These are phyloP conservation scores for Drosophila greeni DNA, from an alignment of 2,888 invertebrate genomes.

Conservation along the genomic window DNA sequence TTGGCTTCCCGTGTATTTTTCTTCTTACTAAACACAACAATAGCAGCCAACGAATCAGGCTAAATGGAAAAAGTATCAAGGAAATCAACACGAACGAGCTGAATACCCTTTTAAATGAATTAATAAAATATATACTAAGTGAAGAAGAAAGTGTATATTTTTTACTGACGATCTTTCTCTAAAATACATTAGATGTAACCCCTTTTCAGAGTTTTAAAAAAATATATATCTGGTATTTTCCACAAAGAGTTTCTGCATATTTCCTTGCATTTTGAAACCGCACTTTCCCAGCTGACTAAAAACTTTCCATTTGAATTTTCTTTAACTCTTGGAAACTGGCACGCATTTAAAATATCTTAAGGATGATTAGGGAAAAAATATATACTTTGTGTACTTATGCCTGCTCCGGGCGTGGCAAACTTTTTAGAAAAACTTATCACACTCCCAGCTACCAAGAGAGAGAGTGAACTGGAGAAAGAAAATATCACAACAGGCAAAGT, in stretches of 20 bases:
- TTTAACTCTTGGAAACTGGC: conserved; percentile 2
- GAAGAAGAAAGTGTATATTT: rapidly evolving
- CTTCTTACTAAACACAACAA: conserved; percentile 25
- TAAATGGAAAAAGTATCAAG: conserved; percentile 6
- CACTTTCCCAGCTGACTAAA: neutral
- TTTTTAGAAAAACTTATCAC: conserved; percentile 38
- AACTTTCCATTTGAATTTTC: conserved; percentile 7
- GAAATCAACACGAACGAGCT: neutral
- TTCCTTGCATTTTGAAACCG: neutral
- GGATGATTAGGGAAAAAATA: conserved; percentile 27
- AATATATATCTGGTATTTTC: neutral
- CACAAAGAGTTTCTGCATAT: neutral
- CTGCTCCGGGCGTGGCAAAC: conserved; percentile 13
- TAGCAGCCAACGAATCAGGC: conserved; percentile 26
- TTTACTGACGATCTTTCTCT: neutral
- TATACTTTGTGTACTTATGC: conserved; percentile 12
- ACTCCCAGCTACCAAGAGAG: conserved; percentile 19
- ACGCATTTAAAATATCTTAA: conserved; percentile 15
- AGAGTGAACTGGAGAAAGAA: conserved; percentile 24
- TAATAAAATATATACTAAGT: neutral
- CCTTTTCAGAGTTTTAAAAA: neutral
- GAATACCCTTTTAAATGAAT: conserved; percentile 7
- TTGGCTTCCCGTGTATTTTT: conserved; percentile 13
- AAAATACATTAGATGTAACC: neutral
- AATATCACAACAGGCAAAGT: conserved; percentile 36